Evolutionary conservation across 1,140 invertebrate species (phyloP).

Genomic region (Ceratosolen solmsi): DNA sequence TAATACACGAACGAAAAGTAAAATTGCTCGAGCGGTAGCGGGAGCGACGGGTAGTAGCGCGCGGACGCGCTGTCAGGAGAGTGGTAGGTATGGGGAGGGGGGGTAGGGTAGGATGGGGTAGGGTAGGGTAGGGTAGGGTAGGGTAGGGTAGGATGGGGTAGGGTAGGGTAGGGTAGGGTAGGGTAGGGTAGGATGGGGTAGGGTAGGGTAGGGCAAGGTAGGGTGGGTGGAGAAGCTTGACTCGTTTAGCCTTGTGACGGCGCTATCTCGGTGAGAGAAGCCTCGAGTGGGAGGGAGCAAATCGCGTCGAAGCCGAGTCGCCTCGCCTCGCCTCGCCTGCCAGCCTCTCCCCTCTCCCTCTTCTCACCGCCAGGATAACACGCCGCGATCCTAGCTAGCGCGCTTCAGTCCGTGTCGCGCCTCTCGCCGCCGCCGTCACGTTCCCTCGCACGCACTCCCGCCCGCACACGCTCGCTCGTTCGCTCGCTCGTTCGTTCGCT

Average conservation of each 20-base stretch:
- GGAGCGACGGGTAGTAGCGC: too few species aligned
- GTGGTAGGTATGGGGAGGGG: slow-evolving; percentile 10
- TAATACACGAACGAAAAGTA: slow-evolving; percentile 12
- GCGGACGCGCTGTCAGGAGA: too few species aligned
- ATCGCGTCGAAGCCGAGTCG: not conserved
- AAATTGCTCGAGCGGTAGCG: not conserved
- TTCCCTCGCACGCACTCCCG: not conserved
- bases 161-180: not conserved
- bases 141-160: not conserved
- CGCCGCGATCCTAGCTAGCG: not conserved
- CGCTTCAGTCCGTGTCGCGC: slow-evolving; percentile 19
- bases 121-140: not conserved
- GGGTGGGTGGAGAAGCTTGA: not conserved
- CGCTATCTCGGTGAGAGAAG: slow-evolving; percentile 6
- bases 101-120: not conserved
- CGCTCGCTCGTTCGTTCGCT: not conserved
- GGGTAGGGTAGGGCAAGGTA: not conserved
- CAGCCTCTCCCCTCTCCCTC: slow-evolving; percentile 6
- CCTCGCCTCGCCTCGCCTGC: not conserved
- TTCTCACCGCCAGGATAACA: slow-evolving; percentile 1
- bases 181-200: not conserved
- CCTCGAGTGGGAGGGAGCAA: slow-evolving; percentile 2
- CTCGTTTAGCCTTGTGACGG: not conserved
- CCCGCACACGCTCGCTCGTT: not conserved
- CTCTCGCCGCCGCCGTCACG: not conserved